Conservation (phyloP, 1,140 invertebrate species). For the Bursaphelenchus mucronatus region DNA sequence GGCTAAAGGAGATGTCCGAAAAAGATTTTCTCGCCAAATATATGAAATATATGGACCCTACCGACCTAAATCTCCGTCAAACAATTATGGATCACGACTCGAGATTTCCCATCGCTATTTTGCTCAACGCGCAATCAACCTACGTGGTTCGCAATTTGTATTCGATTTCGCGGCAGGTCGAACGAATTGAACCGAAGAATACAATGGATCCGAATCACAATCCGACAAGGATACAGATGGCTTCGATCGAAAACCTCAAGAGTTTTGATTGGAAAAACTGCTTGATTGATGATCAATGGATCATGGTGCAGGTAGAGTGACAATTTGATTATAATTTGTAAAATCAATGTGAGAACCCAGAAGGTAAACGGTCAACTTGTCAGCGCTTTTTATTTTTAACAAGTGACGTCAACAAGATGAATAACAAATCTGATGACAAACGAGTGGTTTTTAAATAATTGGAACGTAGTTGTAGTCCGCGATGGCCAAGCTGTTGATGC, state of each 20-base stretch:
- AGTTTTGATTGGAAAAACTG: slow-evolving; percentile 33
- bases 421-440: too few species aligned
- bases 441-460: too few species aligned
- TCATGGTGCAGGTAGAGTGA: slow-evolving; percentile 21
- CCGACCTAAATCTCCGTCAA: slow-evolving; percentile 28
- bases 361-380: too few species aligned
- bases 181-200: slow-evolving; percentile 1
- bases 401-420: not conserved
- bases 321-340: not conserved
- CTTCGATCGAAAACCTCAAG: slow-evolving; percentile 25
- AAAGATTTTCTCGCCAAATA: slow-evolving; percentile 20
- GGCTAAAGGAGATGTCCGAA: slow-evolving; percentile 20
- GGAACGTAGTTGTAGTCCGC: too few species aligned
- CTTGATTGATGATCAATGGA: slow-evolving; percentile 35
- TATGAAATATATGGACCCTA: slow-evolving; percentile 17
- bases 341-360: not conserved
- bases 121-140: slow-evolving; percentile 28
- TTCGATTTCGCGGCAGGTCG: slow-evolving; percentile 30
- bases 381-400: not conserved
- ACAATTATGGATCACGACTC: slow-evolving; percentile 21
- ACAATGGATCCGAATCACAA: slow-evolving; percentile 15
- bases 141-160: slow-evolving; percentile 39
- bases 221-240: slow-evolving; percentile 25
- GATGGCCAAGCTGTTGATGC: too few species aligned
- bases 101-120: slow-evolving; percentile 24